These are phyloP conservation scores for Saccopteryx leptura DNA, from an alignment of 2,113 vertebrate species.

Conservation along the genomic window DNA sequence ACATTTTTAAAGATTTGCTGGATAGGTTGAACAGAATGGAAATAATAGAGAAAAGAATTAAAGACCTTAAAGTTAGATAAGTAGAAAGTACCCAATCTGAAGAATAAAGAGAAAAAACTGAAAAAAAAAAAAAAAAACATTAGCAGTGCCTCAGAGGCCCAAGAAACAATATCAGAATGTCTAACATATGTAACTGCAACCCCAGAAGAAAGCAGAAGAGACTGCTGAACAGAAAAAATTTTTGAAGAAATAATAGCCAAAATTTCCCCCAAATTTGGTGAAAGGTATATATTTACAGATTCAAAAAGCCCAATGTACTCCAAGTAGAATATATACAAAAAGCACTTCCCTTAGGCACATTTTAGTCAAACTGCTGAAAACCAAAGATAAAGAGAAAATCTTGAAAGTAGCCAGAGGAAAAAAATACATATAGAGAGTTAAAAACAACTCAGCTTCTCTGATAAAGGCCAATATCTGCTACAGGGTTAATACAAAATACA, in stretches of 20 bases:
- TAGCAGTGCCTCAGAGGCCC: not conserved
- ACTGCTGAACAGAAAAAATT: not conserved
- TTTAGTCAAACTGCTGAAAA: too few relatives aligned
- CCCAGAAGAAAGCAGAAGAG: not conserved
- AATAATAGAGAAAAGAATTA: not conserved
- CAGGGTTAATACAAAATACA: not conserved
- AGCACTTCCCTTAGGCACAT: not conserved
- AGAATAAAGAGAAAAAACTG: not conserved
- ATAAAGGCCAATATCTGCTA: not conserved
- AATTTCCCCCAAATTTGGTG: not conserved
- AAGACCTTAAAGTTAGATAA: not conserved
- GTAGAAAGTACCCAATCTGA: not conserved
- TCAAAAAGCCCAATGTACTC: not conserved
- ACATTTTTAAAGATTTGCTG: not conserved
- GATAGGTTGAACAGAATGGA: not conserved
- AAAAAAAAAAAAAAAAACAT: too few relatives aligned
- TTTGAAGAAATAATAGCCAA: slow-evolving; percentile 29
- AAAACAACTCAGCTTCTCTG: slow-evolving; percentile 7
- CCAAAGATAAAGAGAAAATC: not conserved
- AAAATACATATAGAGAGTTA: not conserved
- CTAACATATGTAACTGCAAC: not conserved
- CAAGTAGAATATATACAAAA: slow-evolving; percentile 27
- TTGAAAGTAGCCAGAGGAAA: not conserved
- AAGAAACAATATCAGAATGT: not conserved
- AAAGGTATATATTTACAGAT: slow-evolving; percentile 23